A percentile compares a stretch with the other conserved stretches of the same genome.
Evolutionary conservation across 2,113 vertebrate species (phyloP).

Genomic region (Eurystomus gularis): DNA sequence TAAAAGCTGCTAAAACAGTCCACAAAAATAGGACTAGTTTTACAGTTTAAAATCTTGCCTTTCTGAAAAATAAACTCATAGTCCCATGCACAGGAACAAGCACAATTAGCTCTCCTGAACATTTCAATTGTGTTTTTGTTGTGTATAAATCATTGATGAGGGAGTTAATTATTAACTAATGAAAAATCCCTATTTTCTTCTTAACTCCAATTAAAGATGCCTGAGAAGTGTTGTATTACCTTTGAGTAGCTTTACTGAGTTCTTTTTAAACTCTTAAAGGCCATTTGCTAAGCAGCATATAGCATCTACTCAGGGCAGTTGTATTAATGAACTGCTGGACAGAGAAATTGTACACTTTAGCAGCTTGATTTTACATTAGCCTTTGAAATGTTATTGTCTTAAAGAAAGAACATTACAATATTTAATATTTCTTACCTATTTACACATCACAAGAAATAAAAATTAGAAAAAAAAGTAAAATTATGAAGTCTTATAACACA

Average conservation of each 20-base stretch:
- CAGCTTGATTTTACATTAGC: constrained; percentile 79
- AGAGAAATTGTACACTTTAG: constrained; percentile 78
- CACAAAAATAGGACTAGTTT: constrained; percentile 38
- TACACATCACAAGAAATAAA: constrained; percentile 60
- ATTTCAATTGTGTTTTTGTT: constrained; percentile 57
- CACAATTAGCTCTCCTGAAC: constrained; percentile 66
- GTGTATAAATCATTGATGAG: constrained; percentile 37
- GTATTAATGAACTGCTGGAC: constrained; percentile 82
- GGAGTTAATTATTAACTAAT: constrained; percentile 43
- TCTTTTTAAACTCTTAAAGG: constrained; percentile 75
- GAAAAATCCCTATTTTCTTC: constrained; percentile 58
- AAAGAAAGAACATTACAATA: constrained; percentile 71
- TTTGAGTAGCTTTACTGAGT: constrained; percentile 80
- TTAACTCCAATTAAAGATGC: constrained; percentile 62
- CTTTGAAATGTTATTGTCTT: constrained; percentile 76
- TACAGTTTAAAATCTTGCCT: constrained; percentile 55
- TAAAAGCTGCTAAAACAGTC: constrained; percentile 48
- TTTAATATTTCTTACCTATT: constrained; percentile 77
- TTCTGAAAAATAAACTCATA: constrained; percentile 47
- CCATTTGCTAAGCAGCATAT: constrained; percentile 76
- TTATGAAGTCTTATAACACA: neutral
- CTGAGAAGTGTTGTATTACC: constrained; percentile 69
- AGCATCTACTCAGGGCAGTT: constrained; percentile 86
- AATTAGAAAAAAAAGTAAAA: constrained; percentile 37
- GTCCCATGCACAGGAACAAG: constrained; percentile 61